These are phyloP conservation scores for Melieria crassipennis DNA, from an alignment of 2,888 invertebrate species.

Conservation along the genomic window DNA sequence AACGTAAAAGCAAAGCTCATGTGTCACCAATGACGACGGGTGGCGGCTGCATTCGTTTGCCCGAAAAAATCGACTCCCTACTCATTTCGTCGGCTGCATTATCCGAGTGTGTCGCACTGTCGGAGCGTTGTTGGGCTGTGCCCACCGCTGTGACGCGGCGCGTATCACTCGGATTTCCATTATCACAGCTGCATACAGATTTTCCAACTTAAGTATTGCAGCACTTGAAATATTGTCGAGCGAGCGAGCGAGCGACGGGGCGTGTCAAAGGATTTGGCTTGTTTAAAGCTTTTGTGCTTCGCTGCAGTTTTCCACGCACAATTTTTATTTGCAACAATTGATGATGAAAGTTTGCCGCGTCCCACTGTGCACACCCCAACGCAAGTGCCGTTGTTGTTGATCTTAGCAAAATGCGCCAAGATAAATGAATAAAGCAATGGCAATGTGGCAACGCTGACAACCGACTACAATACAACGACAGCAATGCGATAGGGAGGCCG, in stretches of 20 bases:
- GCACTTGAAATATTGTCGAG: background rate
- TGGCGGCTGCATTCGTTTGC: background rate
- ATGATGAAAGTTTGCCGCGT: conserved; percentile 19
- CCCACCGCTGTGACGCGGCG: background rate
- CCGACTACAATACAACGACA: background rate
- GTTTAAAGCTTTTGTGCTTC: background rate
- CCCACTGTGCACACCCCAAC: too few species aligned
- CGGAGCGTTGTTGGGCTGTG: background rate
- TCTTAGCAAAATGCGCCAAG: conserved; percentile 36
- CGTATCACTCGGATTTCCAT: conserved; percentile 29
- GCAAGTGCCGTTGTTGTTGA: conserved; percentile 9
- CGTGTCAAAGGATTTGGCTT: background rate
- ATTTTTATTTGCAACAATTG: background rate
- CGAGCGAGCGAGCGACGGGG: background rate
- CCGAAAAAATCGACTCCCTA: background rate
- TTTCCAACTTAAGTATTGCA: too few species aligned
- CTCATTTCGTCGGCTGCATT: background rate
- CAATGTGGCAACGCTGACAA: background rate
- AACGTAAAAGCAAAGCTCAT: too few species aligned
- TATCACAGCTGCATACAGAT: conserved; percentile 23
- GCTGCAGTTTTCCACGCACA: background rate
- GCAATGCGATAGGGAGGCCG: background rate
- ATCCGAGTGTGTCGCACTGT: background rate
- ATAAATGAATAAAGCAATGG: conserved; percentile 37
- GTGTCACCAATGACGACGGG: conserved; percentile 11